Conservation (phyloP, 2,113 vertebrate species). For the Leptocoma aspasia region DNA sequence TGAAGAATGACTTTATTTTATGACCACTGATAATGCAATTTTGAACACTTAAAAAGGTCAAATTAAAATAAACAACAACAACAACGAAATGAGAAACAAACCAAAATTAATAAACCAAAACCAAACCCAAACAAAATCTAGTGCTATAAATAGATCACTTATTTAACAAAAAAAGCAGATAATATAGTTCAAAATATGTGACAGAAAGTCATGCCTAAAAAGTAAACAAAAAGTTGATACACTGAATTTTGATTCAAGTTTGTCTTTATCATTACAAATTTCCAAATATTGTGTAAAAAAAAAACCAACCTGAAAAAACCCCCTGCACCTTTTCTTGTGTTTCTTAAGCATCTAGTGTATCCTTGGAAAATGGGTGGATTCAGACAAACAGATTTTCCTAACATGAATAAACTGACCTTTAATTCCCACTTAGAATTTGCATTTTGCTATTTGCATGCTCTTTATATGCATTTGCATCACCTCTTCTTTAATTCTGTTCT, state of each 20-base stretch:
- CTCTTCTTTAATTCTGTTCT: neutral
- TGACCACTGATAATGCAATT: conserved; percentile 30
- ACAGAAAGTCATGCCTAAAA: neutral
- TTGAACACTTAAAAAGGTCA: conserved; percentile 16
- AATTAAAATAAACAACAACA: conserved; percentile 8
- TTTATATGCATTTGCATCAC: neutral
- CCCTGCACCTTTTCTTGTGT: neutral
- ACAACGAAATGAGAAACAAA: neutral
- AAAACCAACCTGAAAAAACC: neutral
- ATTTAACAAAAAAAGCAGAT: conserved; percentile 25
- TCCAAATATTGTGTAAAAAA: neutral
- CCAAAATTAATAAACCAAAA: neutral
- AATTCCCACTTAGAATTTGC: neutral
- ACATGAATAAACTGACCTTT: neutral
- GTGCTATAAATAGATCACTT: neutral
- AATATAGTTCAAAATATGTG: neutral
- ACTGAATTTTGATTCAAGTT: neutral
- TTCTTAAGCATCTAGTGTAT: neutral
- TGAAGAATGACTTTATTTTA: conserved; percentile 1
- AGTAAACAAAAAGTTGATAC: neutral
- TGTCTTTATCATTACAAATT: neutral
- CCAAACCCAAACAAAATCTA: neutral
- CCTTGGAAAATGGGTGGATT: neutral
- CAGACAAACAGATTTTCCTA: neutral
- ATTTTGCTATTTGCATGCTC: neutral